A percentile compares a stretch with the other conserved stretches of the same genome.
phyloP scores from a whole-genome alignment of 53 echinoderm and acorn worm species.

The Pentamera pediparva region DNA sequence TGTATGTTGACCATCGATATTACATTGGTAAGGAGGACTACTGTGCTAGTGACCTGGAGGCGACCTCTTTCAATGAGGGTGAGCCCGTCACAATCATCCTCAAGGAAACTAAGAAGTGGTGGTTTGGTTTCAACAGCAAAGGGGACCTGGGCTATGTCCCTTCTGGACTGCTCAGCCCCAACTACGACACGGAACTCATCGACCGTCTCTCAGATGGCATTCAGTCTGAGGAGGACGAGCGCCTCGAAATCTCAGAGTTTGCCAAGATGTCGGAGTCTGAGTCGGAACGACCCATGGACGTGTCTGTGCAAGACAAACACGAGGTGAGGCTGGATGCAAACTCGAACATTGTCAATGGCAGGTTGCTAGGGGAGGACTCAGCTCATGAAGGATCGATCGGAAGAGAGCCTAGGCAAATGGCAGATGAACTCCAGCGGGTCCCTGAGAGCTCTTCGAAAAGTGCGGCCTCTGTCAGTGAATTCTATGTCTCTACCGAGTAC shows the following conservation, averaged over 20 bases:
- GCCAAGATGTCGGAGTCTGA: conserved; percentile 21
- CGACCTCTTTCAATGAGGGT: conserved; percentile 72
- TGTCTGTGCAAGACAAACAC: background rate
- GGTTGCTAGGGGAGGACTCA: conserved; percentile 32
- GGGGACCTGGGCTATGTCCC: conserved; percentile 85
- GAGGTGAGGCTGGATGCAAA: conserved; percentile 24
- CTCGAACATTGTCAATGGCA: conserved; percentile 44
- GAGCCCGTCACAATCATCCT: conserved; percentile 79
- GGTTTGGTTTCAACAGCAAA: conserved; percentile 78
- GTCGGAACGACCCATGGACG: conserved; percentile 12
- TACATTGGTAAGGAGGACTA: conserved; percentile 80
- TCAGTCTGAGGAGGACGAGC: conserved; percentile 34
- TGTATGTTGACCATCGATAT: conserved; percentile 87
- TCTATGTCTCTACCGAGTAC: conserved; percentile 29
- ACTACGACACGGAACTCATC: conserved; percentile 13
- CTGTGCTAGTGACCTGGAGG: conserved; percentile 64
- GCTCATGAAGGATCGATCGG: conserved; percentile 12
- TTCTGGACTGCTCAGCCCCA: conserved; percentile 54
- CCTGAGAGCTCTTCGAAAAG: no score
- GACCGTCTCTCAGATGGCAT: conserved; percentile 1
- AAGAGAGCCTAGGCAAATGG: no score
- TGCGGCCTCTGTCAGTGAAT: no score
- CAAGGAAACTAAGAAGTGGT: conserved; percentile 93
- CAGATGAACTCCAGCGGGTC: conserved; percentile 12
- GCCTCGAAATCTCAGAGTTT: conserved; percentile 52